These are phyloP conservation scores for Mythimna loreyi DNA, from an alignment of 2,888 invertebrate species.

Conservation along the genomic window DNA sequence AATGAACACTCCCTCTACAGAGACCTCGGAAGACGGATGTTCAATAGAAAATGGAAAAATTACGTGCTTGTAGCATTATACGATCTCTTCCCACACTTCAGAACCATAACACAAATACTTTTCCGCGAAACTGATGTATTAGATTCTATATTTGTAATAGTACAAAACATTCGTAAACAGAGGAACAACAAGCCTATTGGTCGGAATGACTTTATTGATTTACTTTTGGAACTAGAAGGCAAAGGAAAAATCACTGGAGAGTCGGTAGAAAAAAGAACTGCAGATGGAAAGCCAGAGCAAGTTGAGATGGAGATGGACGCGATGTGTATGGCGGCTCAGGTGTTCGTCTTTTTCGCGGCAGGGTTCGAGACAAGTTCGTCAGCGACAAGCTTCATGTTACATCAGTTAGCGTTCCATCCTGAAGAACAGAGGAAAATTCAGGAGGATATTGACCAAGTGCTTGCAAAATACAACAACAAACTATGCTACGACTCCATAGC, in stretches of 20 bases:
- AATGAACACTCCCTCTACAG: constrained; percentile 75
- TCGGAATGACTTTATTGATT: constrained; percentile 77
- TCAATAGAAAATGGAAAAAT: constrained; percentile 61
- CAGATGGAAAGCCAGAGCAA: constrained; percentile 72
- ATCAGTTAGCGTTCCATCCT: constrained; percentile 81
- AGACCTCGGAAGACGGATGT: constrained; percentile 70
- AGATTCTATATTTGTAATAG: constrained; percentile 64
- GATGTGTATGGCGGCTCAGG: constrained; percentile 74
- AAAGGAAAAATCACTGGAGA: constrained; percentile 77
- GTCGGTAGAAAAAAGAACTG: constrained; percentile 73
- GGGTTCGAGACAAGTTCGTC: constrained; percentile 87
- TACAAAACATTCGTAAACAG: constrained; percentile 72
- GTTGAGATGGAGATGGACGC: constrained; percentile 75
- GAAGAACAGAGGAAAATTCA: constrained; percentile 79
- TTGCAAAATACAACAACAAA: constrained; percentile 75
- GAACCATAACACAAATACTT: constrained; percentile 35
- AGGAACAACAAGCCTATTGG: constrained; percentile 76
- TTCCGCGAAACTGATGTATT: constrained; percentile 59
- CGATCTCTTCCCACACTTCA: constrained; percentile 74
- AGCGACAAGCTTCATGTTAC: constrained; percentile 79
- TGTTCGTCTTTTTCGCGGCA: constrained; percentile 82
- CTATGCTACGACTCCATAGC: constrained; percentile 78
- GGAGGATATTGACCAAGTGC: constrained; percentile 78
- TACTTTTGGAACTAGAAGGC: constrained; percentile 72
- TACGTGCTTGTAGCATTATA: constrained; percentile 62